Base-by-base conservation (phyloP, 1,140 invertebrate genomes). In the Drosophila kurseongensis region DNA sequence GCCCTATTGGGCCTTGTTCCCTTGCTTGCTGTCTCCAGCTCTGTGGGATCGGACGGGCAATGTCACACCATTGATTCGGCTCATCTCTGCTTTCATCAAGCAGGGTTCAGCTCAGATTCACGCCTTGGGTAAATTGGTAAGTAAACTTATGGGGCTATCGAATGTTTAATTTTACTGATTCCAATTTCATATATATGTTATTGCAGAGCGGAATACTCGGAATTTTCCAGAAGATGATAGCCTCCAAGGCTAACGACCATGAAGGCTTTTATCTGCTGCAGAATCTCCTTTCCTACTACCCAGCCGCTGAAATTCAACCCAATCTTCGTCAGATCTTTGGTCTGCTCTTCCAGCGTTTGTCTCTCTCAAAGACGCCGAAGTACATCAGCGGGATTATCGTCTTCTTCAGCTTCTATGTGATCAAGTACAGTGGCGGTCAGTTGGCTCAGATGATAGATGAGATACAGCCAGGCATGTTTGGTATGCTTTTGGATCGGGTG, bases 171-270 rank as follows among this genome's bases (percentile, higher is more conserved):
- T 2, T 44, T 10, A 5, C 41, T 38, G 5, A 14, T 18, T 27
- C 29, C 1, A 6, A 10, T 40, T 12, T 40, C 0, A 36, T 16
- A 2, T 1, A 12, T 47, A 35, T 56, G 47, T 40, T 58, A 14
- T 59, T 57, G n/a, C 58, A 97, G 95, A 96, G 94, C 91, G 97
- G 96, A 40, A 94, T 99, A 65, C 92, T 99, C 9, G 98, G 98
- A 18, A 96, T 99, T 14, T 99, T 99, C 92, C 98, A 99, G 91
- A 99, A 99, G 93, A 93, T 99, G 66, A 98, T 99, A 76, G 97
- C 98, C 4, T 99, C 98, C 0, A 98, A 98, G 93, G 94, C 95
- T 0, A 98, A 99, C 90, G 98, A 99, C 93, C 97, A 99, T 80
- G 98, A 99, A 93, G 98, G 98, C 29, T 99, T 99, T 92, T 95